Conservation (phyloP, 2,888 invertebrate genomes). For the Vanessa cardui region DNA sequence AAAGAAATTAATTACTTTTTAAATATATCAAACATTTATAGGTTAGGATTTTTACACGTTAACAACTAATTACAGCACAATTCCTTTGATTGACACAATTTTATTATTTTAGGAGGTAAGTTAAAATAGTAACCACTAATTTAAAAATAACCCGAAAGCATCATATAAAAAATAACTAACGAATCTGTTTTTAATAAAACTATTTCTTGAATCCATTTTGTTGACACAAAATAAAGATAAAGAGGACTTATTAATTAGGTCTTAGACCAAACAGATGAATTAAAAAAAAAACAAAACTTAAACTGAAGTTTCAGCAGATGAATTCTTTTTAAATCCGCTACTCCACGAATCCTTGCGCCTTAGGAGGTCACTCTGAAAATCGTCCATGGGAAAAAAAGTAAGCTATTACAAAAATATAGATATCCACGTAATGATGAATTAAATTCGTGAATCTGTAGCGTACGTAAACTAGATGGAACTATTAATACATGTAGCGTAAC, state of each 20-base stretch:
- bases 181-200: background rate
- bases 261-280: no score
- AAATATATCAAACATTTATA: background rate
- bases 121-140: no score
- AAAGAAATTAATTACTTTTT: no score
- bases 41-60: background rate
- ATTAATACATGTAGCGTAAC: constrained; percentile 4
- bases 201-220: background rate
- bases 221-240: constrained; percentile 2
- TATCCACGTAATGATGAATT: background rate
- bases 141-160: no score
- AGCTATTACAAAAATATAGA: constrained; percentile 8
- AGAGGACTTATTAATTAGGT: background rate
- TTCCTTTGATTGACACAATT: constrained; percentile 2
- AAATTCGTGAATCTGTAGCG: constrained; percentile 11
- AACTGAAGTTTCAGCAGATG: constrained; percentile 80
- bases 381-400: constrained; percentile 42
- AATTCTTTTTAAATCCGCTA: constrained; percentile 67
- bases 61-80: background rate
- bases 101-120: no score
- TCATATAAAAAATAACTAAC: no score
- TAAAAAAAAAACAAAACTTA: constrained; percentile 49
- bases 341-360: constrained; percentile 79
- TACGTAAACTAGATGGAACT: constrained; percentile 3
- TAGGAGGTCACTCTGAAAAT: constrained; percentile 74